These are phyloP conservation scores for Selene dorsalis DNA, from an alignment of 2,797 vertebrate genomes.

Conservation along the genomic window DNA sequence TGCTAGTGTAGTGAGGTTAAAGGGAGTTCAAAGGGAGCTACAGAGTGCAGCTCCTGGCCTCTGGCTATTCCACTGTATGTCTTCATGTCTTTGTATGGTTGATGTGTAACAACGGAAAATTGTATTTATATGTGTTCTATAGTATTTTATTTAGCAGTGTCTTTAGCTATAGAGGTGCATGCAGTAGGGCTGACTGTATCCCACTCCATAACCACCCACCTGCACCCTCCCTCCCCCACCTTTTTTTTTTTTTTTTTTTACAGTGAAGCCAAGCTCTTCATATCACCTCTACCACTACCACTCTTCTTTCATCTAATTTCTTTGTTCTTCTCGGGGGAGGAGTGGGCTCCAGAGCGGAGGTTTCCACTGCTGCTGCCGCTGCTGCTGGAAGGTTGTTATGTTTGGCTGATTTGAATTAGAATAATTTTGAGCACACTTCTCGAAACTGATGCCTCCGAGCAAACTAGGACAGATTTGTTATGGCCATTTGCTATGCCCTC, in stretches of 20 bases:
- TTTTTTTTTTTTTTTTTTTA: not conserved
- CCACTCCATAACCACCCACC: slow-evolving; percentile 21
- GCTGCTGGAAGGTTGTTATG: slow-evolving; percentile 64
- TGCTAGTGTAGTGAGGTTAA: not conserved
- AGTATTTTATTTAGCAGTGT: slow-evolving; percentile 7
- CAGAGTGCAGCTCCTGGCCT: not conserved
- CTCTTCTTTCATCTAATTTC: slow-evolving; percentile 62
- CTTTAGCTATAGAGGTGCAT: slow-evolving; percentile 21
- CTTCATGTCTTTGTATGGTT: not conserved
- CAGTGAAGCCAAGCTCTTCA: slow-evolving; percentile 28
- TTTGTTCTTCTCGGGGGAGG: slow-evolving; percentile 67
- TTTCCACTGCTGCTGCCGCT: slow-evolving; percentile 5
- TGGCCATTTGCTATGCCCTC: slow-evolving; percentile 76
- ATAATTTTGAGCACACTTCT: slow-evolving; percentile 71
- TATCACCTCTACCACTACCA: slow-evolving; percentile 30
- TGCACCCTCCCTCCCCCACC: not conserved
- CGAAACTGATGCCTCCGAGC: slow-evolving; percentile 77
- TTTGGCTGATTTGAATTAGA: slow-evolving; percentile 79
- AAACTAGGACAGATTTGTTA: slow-evolving; percentile 81
- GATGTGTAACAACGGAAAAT: slow-evolving; percentile 35
- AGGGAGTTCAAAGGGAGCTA: slow-evolving; percentile 35
- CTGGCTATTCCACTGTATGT: slow-evolving; percentile 17
- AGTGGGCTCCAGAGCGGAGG: slow-evolving; percentile 46
- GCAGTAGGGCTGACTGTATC: not conserved
- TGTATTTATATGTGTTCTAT: slow-evolving; percentile 26